phyloP scores from a whole-genome alignment of 2,888 invertebrate species.

The Aphidoletes aphidimyza region DNA sequence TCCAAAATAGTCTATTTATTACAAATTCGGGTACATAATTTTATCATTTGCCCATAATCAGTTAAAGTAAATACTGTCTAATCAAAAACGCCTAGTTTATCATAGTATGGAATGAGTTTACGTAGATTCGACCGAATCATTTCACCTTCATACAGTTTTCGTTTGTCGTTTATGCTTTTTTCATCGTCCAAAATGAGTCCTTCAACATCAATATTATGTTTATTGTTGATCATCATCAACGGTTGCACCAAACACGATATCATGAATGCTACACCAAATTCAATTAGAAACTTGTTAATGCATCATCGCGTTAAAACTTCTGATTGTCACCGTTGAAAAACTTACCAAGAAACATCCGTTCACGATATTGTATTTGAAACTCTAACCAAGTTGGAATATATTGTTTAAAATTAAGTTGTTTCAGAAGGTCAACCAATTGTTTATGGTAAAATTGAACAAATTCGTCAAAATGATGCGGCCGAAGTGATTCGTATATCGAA shows the following conservation, averaged over 20 bases:
- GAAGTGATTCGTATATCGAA: background rate
- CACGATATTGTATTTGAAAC: constrained; percentile 10
- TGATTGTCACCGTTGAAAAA: background rate
- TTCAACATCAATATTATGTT: background rate
- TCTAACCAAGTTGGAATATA: constrained; percentile 32
- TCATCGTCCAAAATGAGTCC: background rate
- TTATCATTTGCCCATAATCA: too few species aligned
- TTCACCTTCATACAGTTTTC: background rate
- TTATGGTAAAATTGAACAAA: background rate
- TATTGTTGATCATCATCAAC: background rate
- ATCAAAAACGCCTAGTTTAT: constrained; percentile 28
- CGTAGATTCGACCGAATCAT: background rate
- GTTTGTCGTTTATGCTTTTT: background rate
- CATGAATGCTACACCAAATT: background rate
- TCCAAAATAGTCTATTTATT: too few species aligned
- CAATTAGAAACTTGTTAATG: background rate
- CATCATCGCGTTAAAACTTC: too few species aligned
- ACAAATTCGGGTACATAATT: too few species aligned
- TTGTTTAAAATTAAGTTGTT: background rate
- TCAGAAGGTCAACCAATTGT: background rate
- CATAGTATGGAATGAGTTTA: constrained; percentile 36
- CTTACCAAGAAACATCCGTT: constrained; percentile 1
- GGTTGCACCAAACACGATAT: background rate
- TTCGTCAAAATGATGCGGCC: constrained; percentile 19
- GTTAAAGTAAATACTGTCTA: too few species aligned